Base-by-base conservation (phyloP, 2,888 invertebrate genomes). In the Abrostola tripartita region DNA sequence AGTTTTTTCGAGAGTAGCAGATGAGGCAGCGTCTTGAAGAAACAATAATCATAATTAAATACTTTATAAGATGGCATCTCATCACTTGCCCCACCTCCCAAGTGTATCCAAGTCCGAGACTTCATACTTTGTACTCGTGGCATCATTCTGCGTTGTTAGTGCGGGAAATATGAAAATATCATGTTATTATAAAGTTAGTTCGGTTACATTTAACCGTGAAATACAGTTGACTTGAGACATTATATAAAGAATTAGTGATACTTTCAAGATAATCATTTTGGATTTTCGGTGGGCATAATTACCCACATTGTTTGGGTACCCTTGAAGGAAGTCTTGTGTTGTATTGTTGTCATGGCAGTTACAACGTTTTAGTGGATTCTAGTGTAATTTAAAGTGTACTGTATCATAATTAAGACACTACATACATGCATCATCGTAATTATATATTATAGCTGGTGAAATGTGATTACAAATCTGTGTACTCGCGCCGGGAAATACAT, bases 151-250 rank as follows among this genome's bases (percentile, higher is more conserved):
- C 81, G 88, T 90, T 88, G 87, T 88, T 90, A 89, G 87, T 87
- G 85, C 83, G 69, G 74, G 84, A 87, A 88, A 88, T 90, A 90
- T 88, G 87, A 91, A 90, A 90, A 90, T 89, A 90, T 87, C 86
- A 86, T 87, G 87, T 87, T 90, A 87, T 78, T 86, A 82, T 85
- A 81, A 86, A 88, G 81, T 88, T 85, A 85, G 82, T 83, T 84
- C 75, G 81, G 79, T 77, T 79, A 80, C 76, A 81, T 82, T 77
- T 75, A 81, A 82, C 78, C 71, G 76, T 83, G 80, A 84, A 83
- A 84, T 84, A 81, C 66, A 67, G 73, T 69, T 68, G 62, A 70
- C 65, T 70, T 63, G 72, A 75, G 71, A 58, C 69, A 52, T 53
- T 59, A 64, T 24, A 9, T 24, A 9, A 47, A 47, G 14, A 61